Evolutionary conservation across 2,113 vertebrate genomes (phyloP).

Genomic region (Kobus ellipsiprymnus): DNA sequence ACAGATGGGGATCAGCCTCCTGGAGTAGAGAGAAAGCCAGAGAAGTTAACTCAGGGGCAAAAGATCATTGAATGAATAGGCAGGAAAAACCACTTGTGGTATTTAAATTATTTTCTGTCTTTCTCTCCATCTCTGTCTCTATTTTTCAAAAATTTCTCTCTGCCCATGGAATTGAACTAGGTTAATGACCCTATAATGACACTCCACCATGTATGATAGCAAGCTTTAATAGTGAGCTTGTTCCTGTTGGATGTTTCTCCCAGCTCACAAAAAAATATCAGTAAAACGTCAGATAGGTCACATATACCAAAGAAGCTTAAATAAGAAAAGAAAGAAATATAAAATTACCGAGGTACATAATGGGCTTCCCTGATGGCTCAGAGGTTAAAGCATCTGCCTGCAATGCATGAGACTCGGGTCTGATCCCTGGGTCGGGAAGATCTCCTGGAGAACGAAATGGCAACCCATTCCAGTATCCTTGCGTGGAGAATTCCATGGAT

Average conservation of each 20-base stretch:
- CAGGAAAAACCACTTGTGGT: not conserved
- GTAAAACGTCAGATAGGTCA: not conserved
- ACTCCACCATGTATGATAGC: not conserved
- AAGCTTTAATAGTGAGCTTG: not conserved
- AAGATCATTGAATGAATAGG: not conserved
- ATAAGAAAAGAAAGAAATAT: not conserved
- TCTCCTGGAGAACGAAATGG: too few relatives aligned
- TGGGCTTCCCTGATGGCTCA: too few relatives aligned
- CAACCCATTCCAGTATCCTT: too few relatives aligned
- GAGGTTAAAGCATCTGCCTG: too few relatives aligned
- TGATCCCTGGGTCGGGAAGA: too few relatives aligned
- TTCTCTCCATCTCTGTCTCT: not conserved
- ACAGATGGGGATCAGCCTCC: not conserved
- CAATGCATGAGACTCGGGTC: too few relatives aligned
- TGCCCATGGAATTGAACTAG: not conserved
- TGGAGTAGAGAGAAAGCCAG: not conserved
- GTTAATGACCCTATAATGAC: not conserved
- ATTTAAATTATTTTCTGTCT: not conserved
- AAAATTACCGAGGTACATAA: not conserved
- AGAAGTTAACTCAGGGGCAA: not conserved
- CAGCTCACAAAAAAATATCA: not conserved
- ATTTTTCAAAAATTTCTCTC: not conserved
- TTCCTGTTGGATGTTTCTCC: not conserved
- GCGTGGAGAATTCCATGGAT: too few relatives aligned
- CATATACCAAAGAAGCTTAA: not conserved